Evolutionary conservation across 2,888 invertebrate genomes (phyloP).

Genomic region (Aleiodes alternator): DNA sequence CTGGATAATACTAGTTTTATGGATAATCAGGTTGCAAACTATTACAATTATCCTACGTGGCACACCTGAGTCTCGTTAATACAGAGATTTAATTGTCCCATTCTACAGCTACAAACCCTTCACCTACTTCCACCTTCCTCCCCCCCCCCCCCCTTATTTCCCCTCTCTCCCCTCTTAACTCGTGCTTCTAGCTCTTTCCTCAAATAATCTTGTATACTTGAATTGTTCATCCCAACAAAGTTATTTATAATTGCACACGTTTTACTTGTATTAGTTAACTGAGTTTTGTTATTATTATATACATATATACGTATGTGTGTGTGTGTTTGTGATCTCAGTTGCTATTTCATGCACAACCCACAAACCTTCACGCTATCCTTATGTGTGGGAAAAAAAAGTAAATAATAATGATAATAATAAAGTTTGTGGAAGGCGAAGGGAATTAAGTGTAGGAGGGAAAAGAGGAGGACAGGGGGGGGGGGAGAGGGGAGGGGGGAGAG

Average conservation of each 20-base stretch:
- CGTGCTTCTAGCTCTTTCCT: too few relatives aligned
- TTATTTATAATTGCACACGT: too few relatives aligned
- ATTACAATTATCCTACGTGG: not conserved
- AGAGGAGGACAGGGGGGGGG: not conserved
- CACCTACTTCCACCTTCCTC: conserved; percentile 21
- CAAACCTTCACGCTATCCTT: conserved; percentile 29
- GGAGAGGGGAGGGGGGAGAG: not conserved
- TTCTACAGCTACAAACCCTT: conserved; percentile 1
- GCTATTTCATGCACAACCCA: conserved; percentile 8
- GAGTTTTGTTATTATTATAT: too few relatives aligned
- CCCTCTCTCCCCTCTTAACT: not conserved
- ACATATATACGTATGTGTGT: too few relatives aligned
- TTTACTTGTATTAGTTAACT: too few relatives aligned
- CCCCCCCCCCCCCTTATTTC: too few relatives aligned
- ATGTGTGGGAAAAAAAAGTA: conserved; percentile 24
- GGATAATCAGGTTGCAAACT: conserved; percentile 2
- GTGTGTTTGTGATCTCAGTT: too few relatives aligned
- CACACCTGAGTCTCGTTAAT: conserved; percentile 27
- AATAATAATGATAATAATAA: not conserved
- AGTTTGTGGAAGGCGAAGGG: conserved; percentile 3
- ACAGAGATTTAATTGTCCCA: conserved; percentile 15
- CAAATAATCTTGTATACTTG: not conserved
- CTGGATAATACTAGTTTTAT: not conserved
- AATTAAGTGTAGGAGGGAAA: conserved; percentile 32
- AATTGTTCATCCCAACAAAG: too few relatives aligned